Conservation (phyloP, 2,888 invertebrate species). For the Diarsia rubi region DNA sequence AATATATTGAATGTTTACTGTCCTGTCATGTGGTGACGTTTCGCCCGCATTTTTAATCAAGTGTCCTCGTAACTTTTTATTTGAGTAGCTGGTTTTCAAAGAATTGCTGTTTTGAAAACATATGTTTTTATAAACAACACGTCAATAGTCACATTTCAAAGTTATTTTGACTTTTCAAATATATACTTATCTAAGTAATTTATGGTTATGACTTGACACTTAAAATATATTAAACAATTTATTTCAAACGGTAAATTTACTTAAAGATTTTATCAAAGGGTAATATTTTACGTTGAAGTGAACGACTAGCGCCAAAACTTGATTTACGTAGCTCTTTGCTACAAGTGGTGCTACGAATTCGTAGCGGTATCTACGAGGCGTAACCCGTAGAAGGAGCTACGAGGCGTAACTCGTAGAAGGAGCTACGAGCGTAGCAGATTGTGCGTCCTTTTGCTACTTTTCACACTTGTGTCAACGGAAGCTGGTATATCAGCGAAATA, state of each 20-base stretch:
- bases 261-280: constrained; percentile 26
- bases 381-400: constrained; percentile 57
- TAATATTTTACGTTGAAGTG: constrained; percentile 44
- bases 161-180: background rate
- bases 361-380: constrained; percentile 61
- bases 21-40: constrained; percentile 1
- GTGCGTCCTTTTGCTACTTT: constrained; percentile 22
- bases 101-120: too few relatives aligned
- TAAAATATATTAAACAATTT: background rate
- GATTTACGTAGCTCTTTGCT: constrained; percentile 59
- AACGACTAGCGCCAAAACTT: constrained; percentile 45
- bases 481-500: background rate
- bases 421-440: constrained; percentile 52
- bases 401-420: constrained; percentile 49
- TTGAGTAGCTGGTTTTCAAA: background rate
- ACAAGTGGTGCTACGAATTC: constrained; percentile 65
- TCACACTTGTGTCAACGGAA: constrained; percentile 7
- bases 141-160: background rate
- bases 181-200: background rate
- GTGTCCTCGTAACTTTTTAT: background rate
- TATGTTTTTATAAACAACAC: background rate
- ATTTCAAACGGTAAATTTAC: constrained; percentile 11
- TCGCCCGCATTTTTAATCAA: background rate
- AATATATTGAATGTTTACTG: constrained; percentile 53
- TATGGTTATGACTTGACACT: background rate